Evolutionary conservation across 2,888 invertebrate species (phyloP), one percentile per base, ranked within the genome.

Genomic region (Dryococelus australis): DNA sequence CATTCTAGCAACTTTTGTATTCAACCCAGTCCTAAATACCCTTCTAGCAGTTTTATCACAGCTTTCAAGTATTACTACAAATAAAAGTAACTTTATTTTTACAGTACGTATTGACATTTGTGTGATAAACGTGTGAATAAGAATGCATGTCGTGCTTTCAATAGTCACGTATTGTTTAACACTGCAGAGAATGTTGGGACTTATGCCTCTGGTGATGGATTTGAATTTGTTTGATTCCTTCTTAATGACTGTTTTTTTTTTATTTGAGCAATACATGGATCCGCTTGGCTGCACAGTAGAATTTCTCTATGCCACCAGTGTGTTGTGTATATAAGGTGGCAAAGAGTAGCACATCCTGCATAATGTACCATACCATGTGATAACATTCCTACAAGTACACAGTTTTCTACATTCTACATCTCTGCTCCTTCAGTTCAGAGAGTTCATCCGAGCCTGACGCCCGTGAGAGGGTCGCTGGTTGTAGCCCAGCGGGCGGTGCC

Each of bases 1-100:
- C 93, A 93, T 93, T 92, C 93, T 93, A 93, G 92, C 93, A 93
- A 93, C 93, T 92, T 91, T 92, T 88, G 79, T 84, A 85, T 87
- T 78, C 85, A 87, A 86, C 88, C 92, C 92, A 92, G 92, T 92
- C 92, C 92, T 92, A 92, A 92, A 92, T 92, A 92, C 91, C 92
- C 92, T 92, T 92, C 92, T 92, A 92, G 92, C 6, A 65, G 65
- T 65, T n/a, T 65, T 65, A 65, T 65, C 65, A n/a, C 65, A 65
- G 65, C n/a, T 65, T 65, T n/a, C n/a, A 9, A 65, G 65, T 65
- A 65, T 65, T 65, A 65, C 65, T 10, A 65, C 16, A 65, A 92
- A 92, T 91, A 91, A 91, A 35, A 35, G 35, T 35, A 35, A 35
- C 35, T 35, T 35, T 35, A 4, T 91, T 87, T 79, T 85, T 85